Evolutionary conservation across 2,888 invertebrate genomes (phyloP), one percentile per base, ranked within the genome.

Genomic region (Ischnura elegans): DNA sequence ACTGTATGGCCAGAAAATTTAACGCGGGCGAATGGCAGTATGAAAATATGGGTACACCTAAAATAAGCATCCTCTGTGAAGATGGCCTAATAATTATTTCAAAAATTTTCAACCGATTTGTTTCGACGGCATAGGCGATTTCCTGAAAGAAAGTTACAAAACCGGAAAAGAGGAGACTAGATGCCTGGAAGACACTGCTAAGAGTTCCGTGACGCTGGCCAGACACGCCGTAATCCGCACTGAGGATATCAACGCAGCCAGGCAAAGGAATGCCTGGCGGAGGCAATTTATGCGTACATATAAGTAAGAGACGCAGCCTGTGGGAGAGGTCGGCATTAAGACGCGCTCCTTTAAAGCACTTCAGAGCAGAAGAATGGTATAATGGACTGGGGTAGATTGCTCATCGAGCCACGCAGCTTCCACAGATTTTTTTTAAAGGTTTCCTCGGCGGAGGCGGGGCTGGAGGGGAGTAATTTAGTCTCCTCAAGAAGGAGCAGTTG

Each of bases 391-490:
- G 61, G 43, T 90, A 61, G 90, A 51, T 42, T 43, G 90, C 43
- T 61, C 90, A 61, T 87, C 87, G 55, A 87, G 55, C 55, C 55
- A 42, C 87, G 25, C 45, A 42, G 86, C 86, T 46, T 86, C 66
- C 55, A 25, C 43, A 61, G 90, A 90, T 90, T 90, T 87, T 90
- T 87, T 66, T 90, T 90, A 90, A 90, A 90, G 90, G 90, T 90
- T 90, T 90, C n/a, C 61, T 90, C 47, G 43, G 76, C 16, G 19
- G 51, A 42, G 90, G 61, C 90, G 8, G n/a, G 43, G 76, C 16
- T 19, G 51, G 43, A 66, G 61, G 61, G 8, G n/a, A 90, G 90
- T 61, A 90, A 90, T 90, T 90, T 90, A 90, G 55, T 90, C 87
- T 55, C 42, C 36, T n/a, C 36, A 36, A 25, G 25, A 4, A 36